A percentile compares a stretch with the other conserved stretches of the same genome.
Evolutionary conservation across 2,113 vertebrate genomes (phyloP).

Genomic region (Takifugu flavidus): DNA sequence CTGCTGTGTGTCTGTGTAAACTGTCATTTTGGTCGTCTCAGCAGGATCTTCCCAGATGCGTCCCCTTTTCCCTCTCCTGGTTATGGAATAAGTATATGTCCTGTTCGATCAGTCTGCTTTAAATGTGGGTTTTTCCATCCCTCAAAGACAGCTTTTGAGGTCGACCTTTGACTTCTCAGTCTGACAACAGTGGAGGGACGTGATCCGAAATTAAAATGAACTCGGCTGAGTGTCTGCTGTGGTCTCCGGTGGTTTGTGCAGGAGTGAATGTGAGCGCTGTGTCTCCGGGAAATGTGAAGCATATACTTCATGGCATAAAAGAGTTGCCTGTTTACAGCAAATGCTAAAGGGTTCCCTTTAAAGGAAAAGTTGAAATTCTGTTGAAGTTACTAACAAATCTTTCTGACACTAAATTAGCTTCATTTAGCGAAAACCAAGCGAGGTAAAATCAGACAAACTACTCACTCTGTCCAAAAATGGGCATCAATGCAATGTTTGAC

Average conservation of each 20-base stretch:
- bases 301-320: no score
- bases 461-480: no score
- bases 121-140: slow-evolving; percentile 35
- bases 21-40: slow-evolving; percentile 8
- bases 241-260: slow-evolving; percentile 23
- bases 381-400: neutral
- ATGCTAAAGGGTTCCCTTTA: neutral
- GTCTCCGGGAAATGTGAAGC: slow-evolving; percentile 12
- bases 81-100: slow-evolving; percentile 45
- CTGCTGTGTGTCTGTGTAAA: slow-evolving; percentile 45
- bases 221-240: slow-evolving; percentile 11
- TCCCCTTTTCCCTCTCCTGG: neutral
- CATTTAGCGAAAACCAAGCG: no score
- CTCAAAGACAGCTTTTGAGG: slow-evolving; percentile 24
- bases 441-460: no score
- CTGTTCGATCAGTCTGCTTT: slow-evolving; percentile 28
- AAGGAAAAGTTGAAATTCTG: neutral
- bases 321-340: no score
- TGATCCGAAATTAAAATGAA: slow-evolving; percentile 60
- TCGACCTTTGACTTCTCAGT: slow-evolving; percentile 44
- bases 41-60: no score
- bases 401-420: no score
- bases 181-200: slow-evolving; percentile 58
- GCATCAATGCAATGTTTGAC: no score
- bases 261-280: neutral